phyloP scores from a whole-genome alignment of 2,888 invertebrate species.

The Artemia sinica region DNA sequence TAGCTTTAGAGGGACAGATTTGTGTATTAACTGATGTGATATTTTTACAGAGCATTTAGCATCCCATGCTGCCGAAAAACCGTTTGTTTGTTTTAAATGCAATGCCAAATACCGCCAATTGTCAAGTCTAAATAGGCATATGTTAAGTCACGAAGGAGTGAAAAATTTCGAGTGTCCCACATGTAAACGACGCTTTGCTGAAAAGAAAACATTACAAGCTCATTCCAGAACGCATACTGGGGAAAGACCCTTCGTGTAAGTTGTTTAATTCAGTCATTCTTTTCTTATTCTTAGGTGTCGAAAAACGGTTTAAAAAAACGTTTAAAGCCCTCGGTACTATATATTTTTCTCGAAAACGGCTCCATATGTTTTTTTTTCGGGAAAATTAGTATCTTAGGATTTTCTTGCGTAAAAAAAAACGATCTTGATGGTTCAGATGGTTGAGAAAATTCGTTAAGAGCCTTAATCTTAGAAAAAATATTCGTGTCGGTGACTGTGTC shows the following conservation, averaged over 20 bases:
- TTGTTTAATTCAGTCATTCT: background rate
- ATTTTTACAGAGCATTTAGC: background rate
- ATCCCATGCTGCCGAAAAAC: background rate
- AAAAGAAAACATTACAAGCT: background rate
- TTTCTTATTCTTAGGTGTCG: too few species aligned
- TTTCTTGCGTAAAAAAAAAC: too few species aligned
- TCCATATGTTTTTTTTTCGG: too few species aligned
- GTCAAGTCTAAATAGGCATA: conserved; percentile 5
- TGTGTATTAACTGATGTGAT: background rate
- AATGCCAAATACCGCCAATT: conserved; percentile 11
- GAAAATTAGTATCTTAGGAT: too few species aligned
- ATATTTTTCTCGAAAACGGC: too few species aligned
- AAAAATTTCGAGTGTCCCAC: conserved; percentile 3
- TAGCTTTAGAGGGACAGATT: too few species aligned
- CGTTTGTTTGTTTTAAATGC: background rate
- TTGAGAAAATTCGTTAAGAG: too few species aligned
- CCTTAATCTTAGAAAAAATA: too few species aligned
- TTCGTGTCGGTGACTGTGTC: too few species aligned
- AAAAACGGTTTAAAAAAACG: too few species aligned
- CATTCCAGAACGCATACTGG: conserved; percentile 1
- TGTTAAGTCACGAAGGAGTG: background rate
- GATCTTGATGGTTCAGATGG: too few species aligned
- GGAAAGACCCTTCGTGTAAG: background rate
- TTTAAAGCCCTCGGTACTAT: too few species aligned
- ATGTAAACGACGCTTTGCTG: background rate